phyloP scores from a whole-genome alignment of 1,140 invertebrate genomes.

The Pogonognathellus flavescens region DNA sequence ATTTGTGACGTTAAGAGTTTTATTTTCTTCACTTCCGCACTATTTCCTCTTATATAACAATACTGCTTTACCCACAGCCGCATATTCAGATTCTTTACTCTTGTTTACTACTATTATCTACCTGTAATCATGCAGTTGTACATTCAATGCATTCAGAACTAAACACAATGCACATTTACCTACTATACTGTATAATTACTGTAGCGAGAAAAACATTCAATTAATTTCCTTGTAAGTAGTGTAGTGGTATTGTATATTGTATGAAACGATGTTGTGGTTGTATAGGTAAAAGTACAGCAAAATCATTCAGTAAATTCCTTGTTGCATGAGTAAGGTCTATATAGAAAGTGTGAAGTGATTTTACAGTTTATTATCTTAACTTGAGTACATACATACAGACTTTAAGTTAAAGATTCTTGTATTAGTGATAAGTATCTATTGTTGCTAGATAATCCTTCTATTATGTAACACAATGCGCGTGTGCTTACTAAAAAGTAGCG shows the following conservation, averaged over 20 bases:
- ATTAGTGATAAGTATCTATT: too few species aligned
- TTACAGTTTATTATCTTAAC: neutral
- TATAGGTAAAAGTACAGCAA: neutral
- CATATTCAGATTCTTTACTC: constrained; percentile 15
- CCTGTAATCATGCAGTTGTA: neutral
- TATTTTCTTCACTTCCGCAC: constrained; percentile 43
- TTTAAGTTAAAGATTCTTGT: too few species aligned
- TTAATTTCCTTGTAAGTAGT: constrained; percentile 38
- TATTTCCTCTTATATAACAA: neutral
- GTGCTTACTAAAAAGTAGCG: too few species aligned
- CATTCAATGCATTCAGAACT: constrained; percentile 20
- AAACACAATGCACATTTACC: constrained; percentile 7
- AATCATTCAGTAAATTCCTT: constrained; percentile 7
- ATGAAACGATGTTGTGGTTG: neutral
- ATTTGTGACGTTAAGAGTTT: constrained; percentile 19
- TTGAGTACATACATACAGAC: too few species aligned
- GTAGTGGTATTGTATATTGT: neutral
- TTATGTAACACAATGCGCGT: too few species aligned
- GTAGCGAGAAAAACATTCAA: constrained; percentile 12
- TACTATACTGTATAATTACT: constrained; percentile 21
- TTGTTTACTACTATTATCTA: neutral
- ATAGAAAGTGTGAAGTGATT: constrained; percentile 30
- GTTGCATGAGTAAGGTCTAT: neutral
- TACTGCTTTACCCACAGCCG: constrained; percentile 18
- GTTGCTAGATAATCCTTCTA: too few species aligned